Conservation (phyloP, 2,797 vertebrate species). For the Tinamus major region DNA sequence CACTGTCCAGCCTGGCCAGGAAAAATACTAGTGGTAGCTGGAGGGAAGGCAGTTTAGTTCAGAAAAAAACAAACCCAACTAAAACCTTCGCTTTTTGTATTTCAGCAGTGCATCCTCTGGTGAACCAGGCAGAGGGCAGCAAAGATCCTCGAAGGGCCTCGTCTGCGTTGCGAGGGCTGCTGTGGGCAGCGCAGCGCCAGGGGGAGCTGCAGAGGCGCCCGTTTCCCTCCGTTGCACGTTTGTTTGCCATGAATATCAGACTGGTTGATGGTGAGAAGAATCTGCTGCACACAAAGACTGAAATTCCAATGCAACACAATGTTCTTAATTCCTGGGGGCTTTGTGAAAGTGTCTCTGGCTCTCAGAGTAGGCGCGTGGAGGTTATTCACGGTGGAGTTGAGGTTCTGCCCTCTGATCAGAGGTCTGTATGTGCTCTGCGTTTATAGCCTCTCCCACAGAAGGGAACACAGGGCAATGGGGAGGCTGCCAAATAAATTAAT, state of each 20-base stretch:
- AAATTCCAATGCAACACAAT: not conserved
- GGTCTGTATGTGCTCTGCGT: not conserved
- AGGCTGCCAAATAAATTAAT: not conserved
- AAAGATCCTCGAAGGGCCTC: not conserved
- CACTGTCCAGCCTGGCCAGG: not conserved
- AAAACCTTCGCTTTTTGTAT: rapidly evolving
- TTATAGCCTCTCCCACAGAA: not conserved
- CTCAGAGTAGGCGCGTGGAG: not conserved
- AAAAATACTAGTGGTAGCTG: not conserved
- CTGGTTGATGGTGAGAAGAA: not conserved
- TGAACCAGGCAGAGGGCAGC: constrained; percentile 49
- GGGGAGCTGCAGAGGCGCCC: rapidly evolving
- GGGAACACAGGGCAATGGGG: not conserved
- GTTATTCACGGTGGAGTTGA: not conserved
- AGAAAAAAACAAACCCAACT: rapidly evolving
- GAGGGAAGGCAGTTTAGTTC: not conserved
- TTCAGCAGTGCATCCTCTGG: not conserved
- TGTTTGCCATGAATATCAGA: not conserved
- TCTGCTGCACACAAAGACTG: not conserved
- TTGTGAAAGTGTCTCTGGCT: not conserved
- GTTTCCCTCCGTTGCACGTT: not conserved
- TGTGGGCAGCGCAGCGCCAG: not conserved
- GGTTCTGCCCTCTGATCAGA: not conserved
- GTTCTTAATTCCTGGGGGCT: not conserved
- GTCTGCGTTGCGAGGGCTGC: not conserved